Conservation (phyloP, 2,113 vertebrate genomes). For the Spea multiplicata region DNA sequence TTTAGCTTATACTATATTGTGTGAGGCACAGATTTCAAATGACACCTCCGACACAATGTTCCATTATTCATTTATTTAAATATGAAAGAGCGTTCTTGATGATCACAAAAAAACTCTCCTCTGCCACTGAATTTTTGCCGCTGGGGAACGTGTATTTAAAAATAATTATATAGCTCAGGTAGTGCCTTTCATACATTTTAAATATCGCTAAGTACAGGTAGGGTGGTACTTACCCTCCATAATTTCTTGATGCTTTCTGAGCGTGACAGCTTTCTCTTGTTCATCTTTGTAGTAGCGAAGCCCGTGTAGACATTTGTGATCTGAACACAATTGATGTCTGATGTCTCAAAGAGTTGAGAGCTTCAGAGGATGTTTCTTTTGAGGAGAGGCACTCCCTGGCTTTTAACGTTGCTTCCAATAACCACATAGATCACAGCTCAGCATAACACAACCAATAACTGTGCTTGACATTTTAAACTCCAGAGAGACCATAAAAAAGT, state of each 20-base stretch:
- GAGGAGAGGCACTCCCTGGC: conserved; percentile 74
- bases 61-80: too few relatives aligned
- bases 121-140: too few relatives aligned
- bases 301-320: not conserved
- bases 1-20: too few relatives aligned
- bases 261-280: conserved; percentile 68
- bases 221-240: conserved; percentile 81
- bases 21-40: too few relatives aligned
- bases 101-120: too few relatives aligned
- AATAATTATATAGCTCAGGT: too few relatives aligned
- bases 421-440: conserved; percentile 73
- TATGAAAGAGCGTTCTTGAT: too few relatives aligned
- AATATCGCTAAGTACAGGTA: too few relatives aligned
- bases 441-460: conserved; percentile 71
- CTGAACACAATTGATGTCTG: conserved; percentile 44
- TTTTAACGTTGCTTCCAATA: conserved; percentile 70
- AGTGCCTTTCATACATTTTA: too few relatives aligned
- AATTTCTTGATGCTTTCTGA: conserved; percentile 79
- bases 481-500: conserved; percentile 52
- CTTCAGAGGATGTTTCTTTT: conserved; percentile 52
- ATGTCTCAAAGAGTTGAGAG: conserved; percentile 51
- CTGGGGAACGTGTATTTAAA: too few relatives aligned
- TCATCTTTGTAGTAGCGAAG: conserved; percentile 15
- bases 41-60: too few relatives aligned
- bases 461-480: conserved; percentile 59